Evolutionary conservation across 2,888 invertebrate genomes (phyloP), one percentile per base, ranked within the genome.

Genomic region (Drosophila prolongata): DNA sequence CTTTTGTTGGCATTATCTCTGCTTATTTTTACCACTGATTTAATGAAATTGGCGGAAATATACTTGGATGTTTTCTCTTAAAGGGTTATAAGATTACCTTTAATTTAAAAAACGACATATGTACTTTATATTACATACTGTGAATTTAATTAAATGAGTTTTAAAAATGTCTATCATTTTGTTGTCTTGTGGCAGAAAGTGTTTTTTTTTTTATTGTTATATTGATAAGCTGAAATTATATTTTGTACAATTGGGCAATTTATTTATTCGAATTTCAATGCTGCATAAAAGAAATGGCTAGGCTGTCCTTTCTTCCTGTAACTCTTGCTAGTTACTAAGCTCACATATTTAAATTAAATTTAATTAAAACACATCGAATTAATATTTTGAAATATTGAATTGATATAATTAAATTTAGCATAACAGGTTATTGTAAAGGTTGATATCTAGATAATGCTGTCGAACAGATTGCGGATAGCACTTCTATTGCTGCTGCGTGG

Each of bases 401-500:
- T 53, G 60, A n/a, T 58, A 65, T 66, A 75, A 56, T 76, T 72
- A 71, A 67, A 66, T 66, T 66, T 66, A 55, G 34, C 24, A 35
- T 66, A 67, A 66, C 55, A 57, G 65, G 37, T 56, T 75, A 71
- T 58, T 56, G 19, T 11, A 46, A 50, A 60, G 50, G 24, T 30
- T 30, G 14, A 44, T 49, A 42, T 38, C 34, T 44, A 50, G 13
- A 19, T 40, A 13, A 38, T 19, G 24, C n/a, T 11, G 46, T 34
- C 14, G n/a, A 47, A n/a, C 30, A 19, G 16, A 19, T 16, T 35
- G 24, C 27, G 19, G 14, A 13, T 5, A 37, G 10, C 19, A 19
- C 11, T 19, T 30, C 79, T 84, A 92, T 79, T 92, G 92, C 91
- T 98, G 98, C 90, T 98, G 98, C 3, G 98, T 98, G 0, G 98